Conservation (phyloP, 2,113 vertebrate genomes). For the Neogale vison region DNA sequence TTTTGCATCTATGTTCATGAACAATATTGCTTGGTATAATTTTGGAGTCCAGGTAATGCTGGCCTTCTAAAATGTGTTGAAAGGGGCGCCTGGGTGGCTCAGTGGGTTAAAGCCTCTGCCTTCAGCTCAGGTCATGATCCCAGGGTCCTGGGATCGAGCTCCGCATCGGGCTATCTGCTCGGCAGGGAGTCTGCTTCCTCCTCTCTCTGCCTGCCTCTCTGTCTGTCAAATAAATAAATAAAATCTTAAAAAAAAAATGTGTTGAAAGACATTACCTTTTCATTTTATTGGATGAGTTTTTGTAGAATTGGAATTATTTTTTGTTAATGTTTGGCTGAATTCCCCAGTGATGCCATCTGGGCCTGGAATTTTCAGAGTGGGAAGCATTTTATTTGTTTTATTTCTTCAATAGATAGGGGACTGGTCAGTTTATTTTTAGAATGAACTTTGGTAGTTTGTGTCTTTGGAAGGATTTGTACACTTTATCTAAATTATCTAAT, state of each 20-base stretch:
- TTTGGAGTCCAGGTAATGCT: not conserved
- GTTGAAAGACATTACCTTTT: not conserved
- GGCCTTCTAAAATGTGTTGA: not conserved
- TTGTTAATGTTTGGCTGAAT: not conserved
- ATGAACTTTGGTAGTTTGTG: not conserved
- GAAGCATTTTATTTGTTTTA: not conserved
- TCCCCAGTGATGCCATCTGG: not conserved
- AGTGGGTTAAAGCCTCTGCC: too few relatives aligned
- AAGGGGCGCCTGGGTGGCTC: too few relatives aligned
- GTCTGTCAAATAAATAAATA: too few relatives aligned
- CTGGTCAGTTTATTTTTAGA: not conserved
- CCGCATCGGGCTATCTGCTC: too few relatives aligned
- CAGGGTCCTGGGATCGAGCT: too few relatives aligned
- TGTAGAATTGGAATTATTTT: not conserved
- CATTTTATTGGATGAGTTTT: not conserved
- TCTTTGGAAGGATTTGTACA: not conserved
- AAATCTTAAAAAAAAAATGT: too few relatives aligned
- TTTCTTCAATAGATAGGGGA: not conserved
- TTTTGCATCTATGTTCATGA: not conserved
- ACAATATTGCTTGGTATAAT: not conserved
- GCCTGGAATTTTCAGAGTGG: not conserved
- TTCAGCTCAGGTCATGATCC: too few relatives aligned
- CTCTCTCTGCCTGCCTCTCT: too few relatives aligned
- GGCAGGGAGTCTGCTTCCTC: too few relatives aligned
- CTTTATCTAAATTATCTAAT: not conserved